A percentile compares a stretch with the other conserved stretches of the same genome.
These are phyloP conservation scores for Salvelinus alpinus DNA, from an alignment of 2,113 vertebrate species.

Conservation along the genomic window DNA sequence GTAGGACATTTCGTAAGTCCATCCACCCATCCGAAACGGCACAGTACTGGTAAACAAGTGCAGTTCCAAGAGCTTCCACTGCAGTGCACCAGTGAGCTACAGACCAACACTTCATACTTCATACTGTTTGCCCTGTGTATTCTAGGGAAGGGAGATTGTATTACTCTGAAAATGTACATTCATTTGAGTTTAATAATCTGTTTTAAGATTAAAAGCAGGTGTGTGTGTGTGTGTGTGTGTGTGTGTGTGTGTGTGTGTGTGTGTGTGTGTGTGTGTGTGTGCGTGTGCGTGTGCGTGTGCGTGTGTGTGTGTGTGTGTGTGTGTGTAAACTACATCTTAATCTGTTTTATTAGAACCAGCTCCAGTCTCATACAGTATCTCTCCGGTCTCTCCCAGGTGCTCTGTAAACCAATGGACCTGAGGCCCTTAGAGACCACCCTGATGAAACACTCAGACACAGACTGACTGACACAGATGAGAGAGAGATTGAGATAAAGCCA, in stretches of 20 bases:
- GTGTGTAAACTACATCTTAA: neutral
- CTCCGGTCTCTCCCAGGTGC: neutral
- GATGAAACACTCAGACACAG: neutral
- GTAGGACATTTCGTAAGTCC: neutral
- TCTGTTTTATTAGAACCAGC: neutral
- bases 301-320: neutral
- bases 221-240: too few relatives aligned
- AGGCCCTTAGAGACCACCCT: neutral
- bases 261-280: too few relatives aligned
- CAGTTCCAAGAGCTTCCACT: slow-evolving; percentile 19
- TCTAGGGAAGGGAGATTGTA: too few relatives aligned
- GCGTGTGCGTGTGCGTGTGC: too few relatives aligned
- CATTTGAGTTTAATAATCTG: too few relatives aligned
- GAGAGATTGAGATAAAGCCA: neutral
- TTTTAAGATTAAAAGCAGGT: too few relatives aligned
- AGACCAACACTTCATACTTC: neutral
- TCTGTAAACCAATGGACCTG: neutral
- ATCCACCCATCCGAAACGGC: neutral
- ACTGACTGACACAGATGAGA: neutral
- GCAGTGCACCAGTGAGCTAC: slow-evolving; percentile 23
- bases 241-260: too few relatives aligned
- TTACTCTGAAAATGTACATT: too few relatives aligned
- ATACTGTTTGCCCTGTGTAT: too few relatives aligned
- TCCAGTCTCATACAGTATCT: neutral
- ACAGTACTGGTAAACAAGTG: slow-evolving; percentile 12